Evolutionary conservation across 1,140 invertebrate genomes (phyloP).

Genomic region (Myzus persicae): DNA sequence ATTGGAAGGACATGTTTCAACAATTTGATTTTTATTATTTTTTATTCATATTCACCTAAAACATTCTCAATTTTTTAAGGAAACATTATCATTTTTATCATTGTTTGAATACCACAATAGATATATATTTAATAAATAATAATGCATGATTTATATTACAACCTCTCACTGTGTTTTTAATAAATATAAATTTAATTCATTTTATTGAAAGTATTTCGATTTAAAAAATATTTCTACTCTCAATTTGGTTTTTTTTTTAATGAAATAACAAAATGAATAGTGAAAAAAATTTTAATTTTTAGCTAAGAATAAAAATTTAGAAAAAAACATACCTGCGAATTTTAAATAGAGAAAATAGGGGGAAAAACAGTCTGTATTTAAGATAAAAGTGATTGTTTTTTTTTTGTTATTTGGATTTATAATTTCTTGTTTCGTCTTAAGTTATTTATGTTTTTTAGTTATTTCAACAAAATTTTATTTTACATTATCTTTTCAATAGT

Average conservation of each 20-base stretch:
- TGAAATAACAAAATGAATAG: neutral
- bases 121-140: neutral
- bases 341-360: neutral
- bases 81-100: neutral
- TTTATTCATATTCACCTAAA: neutral
- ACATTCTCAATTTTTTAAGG: neutral
- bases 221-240: neutral
- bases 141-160: neutral
- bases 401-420: neutral
- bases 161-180: neutral
- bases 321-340: neutral
- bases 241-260: neutral
- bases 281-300: neutral
- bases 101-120: neutral
- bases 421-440: neutral
- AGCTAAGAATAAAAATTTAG: neutral
- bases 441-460: neutral
- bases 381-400: neutral
- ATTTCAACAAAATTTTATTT: neutral
- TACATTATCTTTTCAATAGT: neutral
- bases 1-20: neutral
- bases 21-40: neutral
- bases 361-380: neutral
- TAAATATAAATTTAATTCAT: neutral
- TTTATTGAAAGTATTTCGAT: neutral